Base-by-base conservation (phyloP, 2,888 invertebrate species). In the Tetheella fluctuosa region DNA sequence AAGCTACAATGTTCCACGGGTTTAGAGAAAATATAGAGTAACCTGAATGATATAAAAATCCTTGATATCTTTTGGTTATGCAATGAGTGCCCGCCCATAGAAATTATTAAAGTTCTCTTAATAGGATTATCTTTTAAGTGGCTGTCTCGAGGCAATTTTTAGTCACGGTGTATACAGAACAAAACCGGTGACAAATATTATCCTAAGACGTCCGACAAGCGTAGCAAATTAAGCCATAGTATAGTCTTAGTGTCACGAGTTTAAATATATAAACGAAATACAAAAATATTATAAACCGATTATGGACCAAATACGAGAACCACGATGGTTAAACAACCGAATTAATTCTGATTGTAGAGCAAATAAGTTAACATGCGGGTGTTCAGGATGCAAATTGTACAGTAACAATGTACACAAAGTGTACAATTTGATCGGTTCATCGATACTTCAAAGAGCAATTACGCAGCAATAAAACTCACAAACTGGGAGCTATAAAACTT, bases 391-490 rank as follows among this genome's bases (percentile, higher is more conserved):
- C 76, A 80, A 81, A 85, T 83, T 82, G 74, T 76, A 69, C 80
- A 82, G 80, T 79, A 84, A 79, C 74, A 79, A 71, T 63, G 70
- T 75, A 73, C 67, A 78, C 77, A 71, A 62, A 67, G 67, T 60
- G 63, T 70, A 67, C 30, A 30, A 30, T 67, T 68, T 67, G 70
- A 76, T 76, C 77, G 73, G 75, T 80, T 83, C 81, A 84, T 84
- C 80, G 79, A 76, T 74, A 74, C 68, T 73, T 70, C 79, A 76
- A 81, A 79, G 81, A 77, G 77, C 85, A 88, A 87, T 89, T 86
- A 87, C 79, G 80, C 75, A 71, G 83, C 82, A 84, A 88, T 88
- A 87, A 86, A 89, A 80, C 80, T 74, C 76, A 79, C 80, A 83
- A 85, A 87, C 84, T 82, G 71, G 80, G 70, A 74, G 66, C 70